A percentile compares a stretch with the other conserved stretches of the same genome.
Evolutionary conservation across 2,888 invertebrate species (phyloP).

Genomic region (Lasioglossum villosulum): DNA sequence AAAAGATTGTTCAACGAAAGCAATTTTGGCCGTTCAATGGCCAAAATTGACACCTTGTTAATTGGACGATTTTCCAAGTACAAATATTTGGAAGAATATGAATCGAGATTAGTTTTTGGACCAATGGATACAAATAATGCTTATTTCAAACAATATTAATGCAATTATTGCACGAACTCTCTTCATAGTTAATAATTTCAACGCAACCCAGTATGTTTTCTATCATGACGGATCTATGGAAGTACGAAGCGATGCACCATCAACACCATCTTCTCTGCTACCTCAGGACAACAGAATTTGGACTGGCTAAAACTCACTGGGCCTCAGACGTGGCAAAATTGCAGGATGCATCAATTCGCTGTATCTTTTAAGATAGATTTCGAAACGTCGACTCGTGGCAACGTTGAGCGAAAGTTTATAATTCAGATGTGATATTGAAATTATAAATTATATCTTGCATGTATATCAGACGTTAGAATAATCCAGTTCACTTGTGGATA

Average conservation of each 20-base stretch:
- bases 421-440: neutral
- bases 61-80: neutral
- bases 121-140: neutral
- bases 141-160: neutral
- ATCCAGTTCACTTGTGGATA: constrained; percentile 17
- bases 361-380: neutral
- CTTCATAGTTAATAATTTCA: neutral
- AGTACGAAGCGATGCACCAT: constrained; percentile 20
- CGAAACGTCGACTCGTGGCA: neutral
- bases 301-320: neutral
- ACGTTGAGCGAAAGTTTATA: neutral
- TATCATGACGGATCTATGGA: constrained; percentile 12
- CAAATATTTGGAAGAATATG: neutral
- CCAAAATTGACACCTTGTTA: neutral
- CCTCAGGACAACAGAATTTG: neutral
- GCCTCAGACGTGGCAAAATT: neutral
- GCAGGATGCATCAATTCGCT: constrained; percentile 12
- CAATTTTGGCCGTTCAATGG: neutral
- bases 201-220: neutral
- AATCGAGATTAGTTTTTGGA: neutral
- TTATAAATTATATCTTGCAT: neutral
- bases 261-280: neutral
- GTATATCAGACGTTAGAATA: constrained; percentile 6
- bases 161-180: neutral
- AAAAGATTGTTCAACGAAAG: neutral